A percentile compares a stretch with the other conserved stretches of the same genome.
Evolutionary conservation across 2,888 invertebrate species (phyloP).

Genomic region (Slavum lentiscoides): DNA sequence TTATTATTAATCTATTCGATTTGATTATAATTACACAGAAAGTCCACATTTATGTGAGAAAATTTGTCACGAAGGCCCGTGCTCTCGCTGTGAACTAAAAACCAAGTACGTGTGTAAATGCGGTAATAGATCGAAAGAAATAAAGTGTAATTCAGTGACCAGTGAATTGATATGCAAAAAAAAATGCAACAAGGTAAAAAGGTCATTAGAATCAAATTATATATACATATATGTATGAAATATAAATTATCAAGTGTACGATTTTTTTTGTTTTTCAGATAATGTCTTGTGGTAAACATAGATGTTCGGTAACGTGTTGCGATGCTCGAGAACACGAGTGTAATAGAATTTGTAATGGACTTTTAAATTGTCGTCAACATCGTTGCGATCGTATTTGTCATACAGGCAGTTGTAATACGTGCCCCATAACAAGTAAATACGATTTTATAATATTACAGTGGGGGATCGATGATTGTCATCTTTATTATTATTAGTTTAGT

Average conservation of each 20-base stretch:
- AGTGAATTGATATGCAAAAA: conserved; percentile 83
- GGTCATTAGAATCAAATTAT: not conserved
- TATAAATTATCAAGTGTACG: not conserved
- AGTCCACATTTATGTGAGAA: conserved; percentile 72
- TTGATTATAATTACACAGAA: conserved; percentile 58
- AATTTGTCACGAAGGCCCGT: conserved; percentile 72
- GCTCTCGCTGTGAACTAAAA: conserved; percentile 76
- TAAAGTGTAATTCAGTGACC: conserved; percentile 74
- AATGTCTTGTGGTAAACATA: conserved; percentile 83
- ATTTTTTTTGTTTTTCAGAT: conserved; percentile 63
- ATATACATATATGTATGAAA: not conserved
- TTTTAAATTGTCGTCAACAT: conserved; percentile 84
- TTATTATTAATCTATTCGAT: conserved; percentile 24
- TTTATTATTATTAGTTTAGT: no score
- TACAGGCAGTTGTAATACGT: conserved; percentile 79
- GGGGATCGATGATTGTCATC: no score
- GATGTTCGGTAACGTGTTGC: conserved; percentile 88
- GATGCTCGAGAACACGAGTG: conserved; percentile 85
- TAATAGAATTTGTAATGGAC: conserved; percentile 77
- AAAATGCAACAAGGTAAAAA: conserved; percentile 79
- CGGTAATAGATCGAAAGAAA: conserved; percentile 79
- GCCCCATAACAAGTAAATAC: conserved; percentile 73
- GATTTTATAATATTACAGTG: not conserved
- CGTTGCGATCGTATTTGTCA: conserved; percentile 89
- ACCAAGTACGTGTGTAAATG: conserved; percentile 82